Conservation (phyloP, 2,113 vertebrate genomes). For the Hippocampus guttulatus region DNA sequence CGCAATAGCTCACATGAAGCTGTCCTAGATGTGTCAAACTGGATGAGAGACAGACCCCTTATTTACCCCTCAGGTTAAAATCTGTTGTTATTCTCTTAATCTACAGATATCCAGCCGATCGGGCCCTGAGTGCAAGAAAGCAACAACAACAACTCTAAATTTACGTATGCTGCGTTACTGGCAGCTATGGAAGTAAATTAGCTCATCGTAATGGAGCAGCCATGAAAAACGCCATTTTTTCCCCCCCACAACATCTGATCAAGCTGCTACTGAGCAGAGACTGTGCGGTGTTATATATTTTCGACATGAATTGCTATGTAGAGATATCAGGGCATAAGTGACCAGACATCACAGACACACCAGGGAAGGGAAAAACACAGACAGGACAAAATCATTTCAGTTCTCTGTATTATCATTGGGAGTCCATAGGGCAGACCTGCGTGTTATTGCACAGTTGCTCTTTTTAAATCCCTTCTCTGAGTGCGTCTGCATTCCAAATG, state of each 20-base stretch:
- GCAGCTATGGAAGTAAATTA: conserved; percentile 6
- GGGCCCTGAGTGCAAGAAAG: neutral
- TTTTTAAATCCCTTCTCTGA: conserved; percentile 62
- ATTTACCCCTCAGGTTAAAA: conserved; percentile 1
- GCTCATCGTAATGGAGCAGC: conserved; percentile 20
- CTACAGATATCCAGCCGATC: neutral
- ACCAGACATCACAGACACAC: conserved; percentile 15
- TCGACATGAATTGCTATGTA: conserved; percentile 15
- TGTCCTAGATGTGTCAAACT: conserved; percentile 5
- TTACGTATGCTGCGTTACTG: conserved; percentile 1
- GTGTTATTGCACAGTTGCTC: conserved; percentile 56
- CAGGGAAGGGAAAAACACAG: conserved; percentile 27
- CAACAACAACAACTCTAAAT: conserved; percentile 1
- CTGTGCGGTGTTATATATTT: neutral
- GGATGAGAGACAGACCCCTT: neutral
- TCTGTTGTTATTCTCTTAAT: conserved; percentile 20
- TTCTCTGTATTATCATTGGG: conserved; percentile 42
- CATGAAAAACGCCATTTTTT: conserved; percentile 11
- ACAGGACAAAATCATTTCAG: conserved; percentile 30
- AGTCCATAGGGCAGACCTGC: conserved; percentile 38
- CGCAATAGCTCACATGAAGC: neutral
- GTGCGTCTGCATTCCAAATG: conserved; percentile 61
- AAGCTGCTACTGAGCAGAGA: conserved; percentile 5
- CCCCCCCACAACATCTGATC: conserved; percentile 11
- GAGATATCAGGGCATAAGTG: conserved; percentile 8